A percentile compares a stretch with the other conserved stretches of the same genome.
phyloP scores from a whole-genome alignment of 53 echinoderm and acorn worm genomes.

The Echinarachnius parma region DNA sequence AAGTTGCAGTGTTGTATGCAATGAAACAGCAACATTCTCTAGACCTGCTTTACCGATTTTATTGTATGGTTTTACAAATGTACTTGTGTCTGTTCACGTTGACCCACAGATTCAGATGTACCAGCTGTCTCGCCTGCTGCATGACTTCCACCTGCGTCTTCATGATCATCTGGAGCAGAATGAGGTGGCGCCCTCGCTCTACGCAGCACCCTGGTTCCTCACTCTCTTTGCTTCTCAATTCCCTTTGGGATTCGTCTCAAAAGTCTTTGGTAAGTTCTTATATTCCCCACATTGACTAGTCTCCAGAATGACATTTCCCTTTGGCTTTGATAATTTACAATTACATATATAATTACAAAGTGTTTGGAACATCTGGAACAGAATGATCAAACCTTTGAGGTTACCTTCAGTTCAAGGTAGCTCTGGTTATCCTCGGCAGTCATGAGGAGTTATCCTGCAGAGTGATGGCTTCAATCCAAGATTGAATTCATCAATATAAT shows the following conservation, averaged over 20 bases:
- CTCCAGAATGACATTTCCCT: too few relatives aligned
- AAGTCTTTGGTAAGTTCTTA: constrained; percentile 86
- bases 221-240: constrained; percentile 96
- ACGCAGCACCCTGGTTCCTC: constrained; percentile 98
- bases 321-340: too few relatives aligned
- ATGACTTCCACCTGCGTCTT: constrained; percentile 82
- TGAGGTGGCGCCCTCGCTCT: constrained; percentile 92
- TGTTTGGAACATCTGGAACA: background rate
- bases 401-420: constrained; percentile 85
- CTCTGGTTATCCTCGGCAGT: constrained; percentile 72
- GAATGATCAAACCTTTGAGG: constrained; percentile 72
- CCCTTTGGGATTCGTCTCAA: constrained; percentile 95
- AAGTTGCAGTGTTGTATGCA: too few relatives aligned
- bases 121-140: constrained; percentile 90
- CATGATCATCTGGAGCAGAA: constrained; percentile 91
- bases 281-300: background rate
- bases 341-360: background rate
- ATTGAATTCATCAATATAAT: too few relatives aligned
- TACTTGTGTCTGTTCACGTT: too few relatives aligned
- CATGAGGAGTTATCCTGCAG: constrained; percentile 62
- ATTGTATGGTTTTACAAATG: too few relatives aligned
- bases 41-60: too few relatives aligned
- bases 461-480: constrained; percentile 74
- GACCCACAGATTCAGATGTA: constrained; percentile 97
- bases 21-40: too few relatives aligned